Conservation (phyloP, 2,113 vertebrate species). For the Probosciger aterrimus region DNA sequence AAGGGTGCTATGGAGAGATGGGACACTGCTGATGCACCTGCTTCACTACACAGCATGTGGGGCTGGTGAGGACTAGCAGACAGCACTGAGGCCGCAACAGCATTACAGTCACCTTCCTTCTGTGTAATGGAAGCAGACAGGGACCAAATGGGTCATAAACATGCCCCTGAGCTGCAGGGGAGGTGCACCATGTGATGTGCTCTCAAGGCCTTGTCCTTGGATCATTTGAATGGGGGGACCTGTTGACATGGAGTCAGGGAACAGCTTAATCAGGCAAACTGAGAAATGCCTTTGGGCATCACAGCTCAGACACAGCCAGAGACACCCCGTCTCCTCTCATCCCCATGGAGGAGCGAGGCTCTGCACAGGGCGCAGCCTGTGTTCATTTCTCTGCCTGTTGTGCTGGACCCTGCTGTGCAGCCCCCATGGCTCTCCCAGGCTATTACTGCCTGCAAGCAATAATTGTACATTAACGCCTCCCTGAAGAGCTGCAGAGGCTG, state of each 20-base stretch:
- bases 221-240: neutral
- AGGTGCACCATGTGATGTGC: neutral
- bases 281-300: neutral
- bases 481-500: neutral
- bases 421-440: fast-evolving
- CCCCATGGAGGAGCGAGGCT: neutral
- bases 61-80: neutral
- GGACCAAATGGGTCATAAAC: constrained; percentile 31
- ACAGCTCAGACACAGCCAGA: neutral
- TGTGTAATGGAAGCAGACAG: neutral
- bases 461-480: neutral
- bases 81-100: neutral
- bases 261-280: neutral
- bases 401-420: neutral
- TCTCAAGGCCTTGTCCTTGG: neutral
- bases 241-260: neutral
- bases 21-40: neutral
- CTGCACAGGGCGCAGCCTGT: neutral
- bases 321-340: neutral
- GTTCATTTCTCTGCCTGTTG: fast-evolving
- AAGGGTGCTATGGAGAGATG: neutral
- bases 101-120: neutral
- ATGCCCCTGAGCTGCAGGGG: neutral
- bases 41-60: neutral
- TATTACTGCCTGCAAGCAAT: neutral